Percentiles rank a stretch among this genome's conserved stretches.
These are phyloP conservation scores for Hydropsyche betteni DNA, from an alignment of 2,888 invertebrate species.

Conservation along the genomic window DNA sequence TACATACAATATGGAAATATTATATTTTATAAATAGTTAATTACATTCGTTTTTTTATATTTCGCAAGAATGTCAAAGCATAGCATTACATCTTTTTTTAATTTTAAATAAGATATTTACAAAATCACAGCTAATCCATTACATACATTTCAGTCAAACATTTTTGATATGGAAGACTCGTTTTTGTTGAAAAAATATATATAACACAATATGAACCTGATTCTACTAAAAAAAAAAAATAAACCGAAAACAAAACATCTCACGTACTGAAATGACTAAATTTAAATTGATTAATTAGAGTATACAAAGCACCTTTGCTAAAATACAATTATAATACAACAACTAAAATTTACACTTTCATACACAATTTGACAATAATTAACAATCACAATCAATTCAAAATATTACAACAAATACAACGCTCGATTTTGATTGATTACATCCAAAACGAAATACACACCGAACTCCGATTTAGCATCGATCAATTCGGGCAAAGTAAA, in stretches of 20 bases:
- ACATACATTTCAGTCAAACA: conserved; percentile 9
- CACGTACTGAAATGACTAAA: too few species aligned
- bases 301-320: conserved; percentile 10
- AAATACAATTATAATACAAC: background rate
- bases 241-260: too few species aligned
- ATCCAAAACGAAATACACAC: background rate
- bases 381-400: conserved; percentile 1
- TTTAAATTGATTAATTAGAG: too few species aligned
- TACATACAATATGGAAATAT: too few species aligned
- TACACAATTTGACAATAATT: background rate
- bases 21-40: too few species aligned
- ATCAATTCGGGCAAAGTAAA: background rate
- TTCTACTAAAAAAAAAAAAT: background rate
- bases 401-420: background rate
- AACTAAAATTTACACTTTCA: conserved; percentile 8
- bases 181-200: background rate
- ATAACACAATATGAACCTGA: background rate
- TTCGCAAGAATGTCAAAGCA: conserved; percentile 16
- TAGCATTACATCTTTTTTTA: conserved; percentile 6
- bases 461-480: background rate
- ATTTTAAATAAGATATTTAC: conserved; percentile 7
- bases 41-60: background rate
- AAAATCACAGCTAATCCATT: conserved; percentile 8
- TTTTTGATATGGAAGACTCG: conserved; percentile 7
- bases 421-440: background rate